A percentile compares a stretch with the other conserved stretches of the same genome.
Conservation (phyloP, 1,140 invertebrate species). For the Drosophila bifasciata region DNA sequence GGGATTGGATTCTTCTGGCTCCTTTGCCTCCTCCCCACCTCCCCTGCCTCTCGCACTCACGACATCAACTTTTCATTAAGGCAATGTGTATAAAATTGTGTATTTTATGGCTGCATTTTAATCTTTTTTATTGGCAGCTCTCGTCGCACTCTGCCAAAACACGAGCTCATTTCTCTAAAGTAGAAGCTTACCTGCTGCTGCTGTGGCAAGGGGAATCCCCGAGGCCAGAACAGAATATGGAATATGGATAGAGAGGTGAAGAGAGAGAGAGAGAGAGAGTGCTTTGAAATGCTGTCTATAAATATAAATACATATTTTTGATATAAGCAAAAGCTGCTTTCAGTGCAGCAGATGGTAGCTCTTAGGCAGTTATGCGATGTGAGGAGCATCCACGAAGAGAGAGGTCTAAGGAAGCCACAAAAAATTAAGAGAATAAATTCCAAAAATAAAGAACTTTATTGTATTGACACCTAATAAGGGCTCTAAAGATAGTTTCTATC, state of each 20-base stretch:
- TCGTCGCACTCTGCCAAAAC: constrained; percentile 19
- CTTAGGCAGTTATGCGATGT: no score
- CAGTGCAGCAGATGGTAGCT: no score
- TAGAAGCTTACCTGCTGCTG: constrained; percentile 20
- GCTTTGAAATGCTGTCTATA: constrained; percentile 18
- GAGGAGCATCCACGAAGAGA: no score
- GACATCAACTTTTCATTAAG: constrained; percentile 67
- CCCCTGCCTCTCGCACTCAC: constrained; percentile 6
- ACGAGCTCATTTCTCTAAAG: constrained; percentile 16
- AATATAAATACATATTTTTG: constrained; percentile 15
- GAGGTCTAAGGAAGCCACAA: no score
- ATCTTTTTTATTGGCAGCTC: constrained; percentile 70
- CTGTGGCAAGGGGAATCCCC: neutral
- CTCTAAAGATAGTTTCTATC: no score
- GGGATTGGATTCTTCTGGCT: constrained; percentile 9
- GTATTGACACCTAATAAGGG: no score
- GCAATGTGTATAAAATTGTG: constrained; percentile 68
- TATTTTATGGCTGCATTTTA: constrained; percentile 77
- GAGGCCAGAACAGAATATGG: no score
- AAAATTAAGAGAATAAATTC: no score
- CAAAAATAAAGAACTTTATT: no score
- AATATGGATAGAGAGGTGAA: constrained; percentile 10
- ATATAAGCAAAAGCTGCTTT: neutral
- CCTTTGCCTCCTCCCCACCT: neutral
- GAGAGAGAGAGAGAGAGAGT: neutral